phyloP scores from a whole-genome alignment of 2,113 vertebrate species.

The Elephas maximus region DNA sequence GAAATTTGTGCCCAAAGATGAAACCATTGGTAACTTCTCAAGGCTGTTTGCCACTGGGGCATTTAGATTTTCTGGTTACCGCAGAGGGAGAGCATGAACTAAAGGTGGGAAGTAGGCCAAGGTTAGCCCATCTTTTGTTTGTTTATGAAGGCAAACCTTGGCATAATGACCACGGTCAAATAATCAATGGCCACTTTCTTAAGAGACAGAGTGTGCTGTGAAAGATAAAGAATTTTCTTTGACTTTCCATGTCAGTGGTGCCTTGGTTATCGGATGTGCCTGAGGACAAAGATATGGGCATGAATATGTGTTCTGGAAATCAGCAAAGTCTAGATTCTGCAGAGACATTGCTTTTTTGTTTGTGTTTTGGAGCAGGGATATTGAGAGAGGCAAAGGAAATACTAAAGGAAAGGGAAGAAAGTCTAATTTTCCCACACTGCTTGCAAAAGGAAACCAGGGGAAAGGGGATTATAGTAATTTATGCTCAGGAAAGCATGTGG shows the following conservation, averaged over 20 bases:
- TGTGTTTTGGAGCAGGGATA: slow-evolving; percentile 20
- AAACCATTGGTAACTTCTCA: neutral
- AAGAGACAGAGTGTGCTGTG: slow-evolving; percentile 62
- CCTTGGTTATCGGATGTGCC: slow-evolving; percentile 28
- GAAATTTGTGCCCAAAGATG: neutral
- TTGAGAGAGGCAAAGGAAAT: slow-evolving; percentile 25
- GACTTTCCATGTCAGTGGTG: slow-evolving; percentile 44
- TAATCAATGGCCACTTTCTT: slow-evolving; percentile 65
- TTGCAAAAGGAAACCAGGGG: slow-evolving; percentile 44
- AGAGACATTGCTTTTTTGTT: neutral
- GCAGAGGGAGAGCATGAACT: neutral
- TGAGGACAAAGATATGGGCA: slow-evolving; percentile 53
- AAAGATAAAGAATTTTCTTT: slow-evolving; percentile 77
- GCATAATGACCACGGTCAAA: slow-evolving; percentile 53
- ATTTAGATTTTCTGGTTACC: slow-evolving; percentile 25
- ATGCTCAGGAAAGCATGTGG: neutral
- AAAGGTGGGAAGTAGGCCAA: slow-evolving; percentile 59
- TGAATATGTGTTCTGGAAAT: slow-evolving; percentile 17
- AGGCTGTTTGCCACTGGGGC: neutral
- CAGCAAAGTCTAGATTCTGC: neutral
- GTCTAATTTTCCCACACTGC: neutral
- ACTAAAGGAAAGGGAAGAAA: neutral
- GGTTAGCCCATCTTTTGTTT: slow-evolving; percentile 66
- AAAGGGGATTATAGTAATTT: neutral
- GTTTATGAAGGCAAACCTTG: slow-evolving; percentile 66